Evolutionary conservation across 2,113 vertebrate genomes (phyloP).

Genomic region (Piliocolobus tephrosceles): DNA sequence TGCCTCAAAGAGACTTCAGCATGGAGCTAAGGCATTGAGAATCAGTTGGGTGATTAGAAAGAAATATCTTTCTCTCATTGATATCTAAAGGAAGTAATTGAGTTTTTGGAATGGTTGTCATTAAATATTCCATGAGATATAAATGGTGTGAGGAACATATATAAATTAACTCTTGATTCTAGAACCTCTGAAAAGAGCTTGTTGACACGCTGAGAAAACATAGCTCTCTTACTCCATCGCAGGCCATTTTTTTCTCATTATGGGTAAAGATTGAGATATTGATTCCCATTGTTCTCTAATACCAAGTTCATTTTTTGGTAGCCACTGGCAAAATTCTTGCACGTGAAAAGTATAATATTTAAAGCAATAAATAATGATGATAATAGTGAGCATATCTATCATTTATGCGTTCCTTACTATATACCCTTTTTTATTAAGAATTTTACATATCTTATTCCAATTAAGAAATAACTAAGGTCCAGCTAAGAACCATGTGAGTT

Average conservation of each 20-base stretch:
- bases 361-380: neutral
- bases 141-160: neutral
- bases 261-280: neutral
- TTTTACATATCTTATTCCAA: neutral
- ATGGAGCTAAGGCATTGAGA: neutral
- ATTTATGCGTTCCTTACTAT: neutral
- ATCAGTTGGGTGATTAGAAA: neutral
- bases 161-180: neutral
- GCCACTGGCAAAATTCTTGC: neutral
- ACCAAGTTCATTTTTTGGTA: neutral
- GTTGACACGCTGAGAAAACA: neutral
- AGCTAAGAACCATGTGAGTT: neutral
- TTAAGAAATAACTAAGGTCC: neutral
- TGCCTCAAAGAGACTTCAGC: neutral
- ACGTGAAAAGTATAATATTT: neutral
- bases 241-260: neutral
- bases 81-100: neutral
- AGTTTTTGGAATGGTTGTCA: neutral
- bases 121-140: neutral
- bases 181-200: neutral
- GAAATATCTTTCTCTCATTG: neutral
- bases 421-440: neutral
- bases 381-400: neutral
- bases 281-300: neutral
- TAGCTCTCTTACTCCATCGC: neutral